A percentile compares a stretch with the other conserved stretches of the same genome.
These are phyloP conservation scores for Bujurquina vittata DNA, from an alignment of 2,113 vertebrate genomes.

Conservation along the genomic window DNA sequence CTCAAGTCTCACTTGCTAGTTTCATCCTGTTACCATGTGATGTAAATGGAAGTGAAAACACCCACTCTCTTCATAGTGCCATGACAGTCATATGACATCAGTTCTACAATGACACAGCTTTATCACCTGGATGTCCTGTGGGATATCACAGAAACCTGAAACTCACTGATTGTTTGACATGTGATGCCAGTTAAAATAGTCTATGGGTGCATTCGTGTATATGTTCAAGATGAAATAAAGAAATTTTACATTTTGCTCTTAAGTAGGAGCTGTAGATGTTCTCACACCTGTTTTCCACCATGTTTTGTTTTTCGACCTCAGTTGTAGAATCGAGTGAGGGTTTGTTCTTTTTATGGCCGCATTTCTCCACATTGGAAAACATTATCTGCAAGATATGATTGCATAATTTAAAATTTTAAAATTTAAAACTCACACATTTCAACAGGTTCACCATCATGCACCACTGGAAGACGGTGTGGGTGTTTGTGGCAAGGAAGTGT, in stretches of 20 bases:
- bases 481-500: slow-evolving; percentile 65
- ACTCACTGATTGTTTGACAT: background rate
- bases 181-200: slow-evolving; percentile 15
- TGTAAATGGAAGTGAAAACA: slow-evolving; percentile 77
- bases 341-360: background rate
- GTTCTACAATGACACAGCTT: slow-evolving; percentile 67
- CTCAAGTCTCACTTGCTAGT: slow-evolving; percentile 58
- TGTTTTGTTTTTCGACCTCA: background rate
- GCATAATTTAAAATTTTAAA: background rate
- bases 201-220: background rate
- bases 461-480: slow-evolving; percentile 57
- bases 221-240: background rate
- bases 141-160: slow-evolving; percentile 7
- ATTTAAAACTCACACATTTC: slow-evolving; percentile 1
- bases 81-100: slow-evolving; percentile 70
- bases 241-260: background rate
- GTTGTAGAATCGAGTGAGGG: background rate
- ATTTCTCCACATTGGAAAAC: background rate
- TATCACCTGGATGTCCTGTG: slow-evolving; percentile 35
- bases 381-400: background rate
- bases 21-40: slow-evolving; percentile 69
- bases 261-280: background rate
- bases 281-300: background rate
- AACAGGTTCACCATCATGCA: slow-evolving; percentile 20
- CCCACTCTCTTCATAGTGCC: slow-evolving; percentile 53